Conservation (phyloP, 2,113 vertebrate species). For the Heptranchias perlo region DNA sequence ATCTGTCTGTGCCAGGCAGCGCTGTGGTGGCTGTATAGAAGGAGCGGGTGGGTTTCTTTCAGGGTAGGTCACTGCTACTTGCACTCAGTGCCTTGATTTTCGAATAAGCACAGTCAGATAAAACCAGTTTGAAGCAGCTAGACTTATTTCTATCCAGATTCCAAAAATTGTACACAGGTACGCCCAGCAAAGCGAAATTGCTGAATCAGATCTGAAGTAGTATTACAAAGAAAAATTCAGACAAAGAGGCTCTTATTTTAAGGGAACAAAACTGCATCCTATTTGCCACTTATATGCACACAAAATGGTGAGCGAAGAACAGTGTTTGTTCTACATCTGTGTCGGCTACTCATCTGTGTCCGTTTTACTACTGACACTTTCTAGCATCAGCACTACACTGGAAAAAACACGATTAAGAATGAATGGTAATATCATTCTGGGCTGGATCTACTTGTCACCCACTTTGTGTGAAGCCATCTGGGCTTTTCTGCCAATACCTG, state of each 20-base stretch:
- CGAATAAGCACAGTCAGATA: not conserved
- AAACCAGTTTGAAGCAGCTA: not conserved
- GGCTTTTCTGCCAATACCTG: not conserved
- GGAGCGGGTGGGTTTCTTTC: not conserved
- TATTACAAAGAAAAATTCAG: not conserved
- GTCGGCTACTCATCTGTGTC: not conserved
- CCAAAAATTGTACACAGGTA: not conserved
- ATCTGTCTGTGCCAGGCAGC: not conserved
- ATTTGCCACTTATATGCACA: not conserved
- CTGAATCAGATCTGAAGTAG: not conserved
- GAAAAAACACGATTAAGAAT: not conserved
- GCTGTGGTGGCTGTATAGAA: not conserved
- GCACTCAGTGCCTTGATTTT: not conserved
- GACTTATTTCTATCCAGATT: not conserved
- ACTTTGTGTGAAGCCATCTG: not conserved
- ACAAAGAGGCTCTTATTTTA: not conserved
- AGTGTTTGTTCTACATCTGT: not conserved
- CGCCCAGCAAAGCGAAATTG: not conserved
- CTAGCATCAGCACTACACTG: not conserved
- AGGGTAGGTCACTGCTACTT: not conserved
- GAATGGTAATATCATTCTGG: not conserved
- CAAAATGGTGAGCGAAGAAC: not conserved
- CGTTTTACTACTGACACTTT: not conserved
- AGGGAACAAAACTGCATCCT: not conserved
- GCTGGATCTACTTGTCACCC: not conserved